Base-by-base conservation (phyloP, 2,888 invertebrate genomes). In the Prosapia bicincta region DNA sequence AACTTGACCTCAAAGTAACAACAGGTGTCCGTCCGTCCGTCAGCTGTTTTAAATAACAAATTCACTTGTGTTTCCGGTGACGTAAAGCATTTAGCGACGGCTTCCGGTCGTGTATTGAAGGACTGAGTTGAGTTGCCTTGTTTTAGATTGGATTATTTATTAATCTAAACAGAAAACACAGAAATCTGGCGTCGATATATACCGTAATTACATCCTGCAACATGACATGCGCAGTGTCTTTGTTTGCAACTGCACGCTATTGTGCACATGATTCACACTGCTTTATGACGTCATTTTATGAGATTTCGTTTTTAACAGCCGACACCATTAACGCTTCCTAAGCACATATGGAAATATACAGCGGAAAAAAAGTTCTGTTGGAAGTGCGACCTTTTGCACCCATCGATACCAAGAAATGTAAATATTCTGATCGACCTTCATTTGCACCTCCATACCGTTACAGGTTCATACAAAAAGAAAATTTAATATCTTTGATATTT, bases 11-110 rank as follows among this genome's bases (percentile, higher is more conserved):
- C 74, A 67, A 6, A 38, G 38, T 38, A 38, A 38, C 74, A 54
- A 74, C 74, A 74, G 74, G 69, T 74, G 74, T 74, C 74, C 73
- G 73, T 73, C 73, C 69, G 74, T 74, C 74, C 74, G 74, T 74
- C 74, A 74, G 69, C 74, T 74, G 74, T 54, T 74, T 74, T 74
- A 74, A 74, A 74, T 74, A 68, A 74, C 74, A 74, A 74, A 74
- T 74, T 74, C 74, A 69, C 74, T 69, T 69, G 73, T 69, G 69
- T 69, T 74, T 74, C 74, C 74, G 43, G 74, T 74, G 74, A 69
- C 74, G 74, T 74, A 69, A 74, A 54, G 65, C 69, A 69, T 74
- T 74, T 74, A 74, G 69, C 43, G 30, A 30, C 69, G 65, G 66
- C 65, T 69, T 69, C 74, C 69, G 74, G 26, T 43, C 69, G 24